phyloP scores from a whole-genome alignment of 2,113 vertebrate species.

The Colossoma macropomum region DNA sequence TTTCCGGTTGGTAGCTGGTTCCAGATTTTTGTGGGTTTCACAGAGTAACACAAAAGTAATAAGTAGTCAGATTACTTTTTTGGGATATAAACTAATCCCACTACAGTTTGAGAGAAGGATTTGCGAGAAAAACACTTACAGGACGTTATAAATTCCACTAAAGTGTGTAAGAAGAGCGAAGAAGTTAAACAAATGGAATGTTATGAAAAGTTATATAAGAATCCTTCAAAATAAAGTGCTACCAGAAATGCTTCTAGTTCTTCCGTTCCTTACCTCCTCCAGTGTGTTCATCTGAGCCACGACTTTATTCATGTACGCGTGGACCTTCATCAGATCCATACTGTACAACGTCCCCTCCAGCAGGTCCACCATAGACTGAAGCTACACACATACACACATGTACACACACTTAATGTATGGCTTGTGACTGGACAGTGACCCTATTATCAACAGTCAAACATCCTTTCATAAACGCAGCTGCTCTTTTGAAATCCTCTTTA shows the following conservation, averaged over 20 bases:
- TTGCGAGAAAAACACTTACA: too few relatives aligned
- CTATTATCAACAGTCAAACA: slow-evolving; percentile 21
- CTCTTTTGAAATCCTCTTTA: slow-evolving; percentile 1
- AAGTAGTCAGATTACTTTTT: too few relatives aligned
- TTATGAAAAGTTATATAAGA: neutral
- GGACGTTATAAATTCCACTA: too few relatives aligned
- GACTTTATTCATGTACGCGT: slow-evolving; percentile 92
- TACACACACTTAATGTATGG: slow-evolving; percentile 24
- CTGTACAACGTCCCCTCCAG: slow-evolving; percentile 94
- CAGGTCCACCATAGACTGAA: slow-evolving; percentile 95
- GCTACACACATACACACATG: slow-evolving; percentile 71
- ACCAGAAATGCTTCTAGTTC: too few relatives aligned
- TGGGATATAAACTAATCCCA: too few relatives aligned
- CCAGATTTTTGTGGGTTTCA: too few relatives aligned
- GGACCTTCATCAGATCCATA: slow-evolving; percentile 96
- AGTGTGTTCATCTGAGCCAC: slow-evolving; percentile 92
- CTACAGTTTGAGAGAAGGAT: too few relatives aligned
- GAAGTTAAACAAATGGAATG: too few relatives aligned
- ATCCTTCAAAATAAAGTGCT: too few relatives aligned
- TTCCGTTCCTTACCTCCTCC: slow-evolving; percentile 84
- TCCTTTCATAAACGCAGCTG: slow-evolving; percentile 18
- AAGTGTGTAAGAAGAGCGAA: too few relatives aligned
- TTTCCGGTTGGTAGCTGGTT: too few relatives aligned
- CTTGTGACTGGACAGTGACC: neutral
- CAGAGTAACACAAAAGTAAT: too few relatives aligned